phyloP scores from a whole-genome alignment of 1,140 invertebrate genomes.

The Sitodiplosis mosellana region DNA sequence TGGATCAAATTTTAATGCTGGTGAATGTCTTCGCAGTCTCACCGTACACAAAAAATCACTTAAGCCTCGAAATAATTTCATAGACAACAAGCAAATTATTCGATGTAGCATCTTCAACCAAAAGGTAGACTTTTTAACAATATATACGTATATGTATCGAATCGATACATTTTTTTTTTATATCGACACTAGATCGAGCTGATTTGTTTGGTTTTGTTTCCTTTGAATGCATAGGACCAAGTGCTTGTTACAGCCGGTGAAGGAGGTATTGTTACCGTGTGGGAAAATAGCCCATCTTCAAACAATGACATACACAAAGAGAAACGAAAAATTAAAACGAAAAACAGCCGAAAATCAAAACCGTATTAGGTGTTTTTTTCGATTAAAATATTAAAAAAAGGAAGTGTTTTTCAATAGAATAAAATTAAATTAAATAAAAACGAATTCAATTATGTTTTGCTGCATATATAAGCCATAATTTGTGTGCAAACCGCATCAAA shows the following conservation, averaged over 20 bases:
- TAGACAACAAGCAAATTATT: constrained; percentile 43
- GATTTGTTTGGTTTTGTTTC: neutral
- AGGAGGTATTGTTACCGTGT: constrained; percentile 38
- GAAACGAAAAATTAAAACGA: too few relatives aligned
- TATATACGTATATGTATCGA: neutral
- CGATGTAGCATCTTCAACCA: constrained; percentile 39
- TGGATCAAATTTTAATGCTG: constrained; percentile 36
- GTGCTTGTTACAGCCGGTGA: constrained; percentile 46
- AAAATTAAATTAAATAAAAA: too few relatives aligned
- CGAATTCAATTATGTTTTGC: too few relatives aligned
- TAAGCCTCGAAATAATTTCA: constrained; percentile 31
- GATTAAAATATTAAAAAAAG: too few relatives aligned
- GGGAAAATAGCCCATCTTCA: constrained; percentile 17
- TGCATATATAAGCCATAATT: too few relatives aligned
- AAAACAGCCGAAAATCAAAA: too few relatives aligned
- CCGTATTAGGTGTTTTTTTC: too few relatives aligned
- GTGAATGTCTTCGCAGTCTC: constrained; percentile 37
- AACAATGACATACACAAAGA: too few relatives aligned
- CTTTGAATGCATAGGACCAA: constrained; percentile 26
- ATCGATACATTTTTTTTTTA: constrained; percentile 7
- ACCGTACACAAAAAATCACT: constrained; percentile 29
- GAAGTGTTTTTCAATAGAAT: too few relatives aligned
- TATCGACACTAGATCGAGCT: constrained; percentile 6
- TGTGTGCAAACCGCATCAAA: too few relatives aligned
- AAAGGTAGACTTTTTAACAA: constrained; percentile 20